These are phyloP conservation scores for Acanthopleura granulata DNA, from an alignment of 2,888 invertebrate genomes.

Conservation along the genomic window DNA sequence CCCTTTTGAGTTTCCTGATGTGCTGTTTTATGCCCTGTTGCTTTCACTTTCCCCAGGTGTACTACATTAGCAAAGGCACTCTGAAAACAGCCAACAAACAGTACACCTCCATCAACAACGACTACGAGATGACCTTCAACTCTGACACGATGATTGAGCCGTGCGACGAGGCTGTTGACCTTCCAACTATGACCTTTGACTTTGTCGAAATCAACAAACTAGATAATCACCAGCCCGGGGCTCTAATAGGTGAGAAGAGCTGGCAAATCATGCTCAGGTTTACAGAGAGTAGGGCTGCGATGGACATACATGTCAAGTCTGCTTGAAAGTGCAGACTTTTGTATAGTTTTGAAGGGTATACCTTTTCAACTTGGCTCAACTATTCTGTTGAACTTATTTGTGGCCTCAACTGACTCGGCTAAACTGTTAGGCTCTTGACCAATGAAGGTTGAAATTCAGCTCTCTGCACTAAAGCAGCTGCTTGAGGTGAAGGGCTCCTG, in stretches of 20 bases:
- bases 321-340: too few species aligned
- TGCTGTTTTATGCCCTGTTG: neutral
- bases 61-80: slow-evolving; percentile 85
- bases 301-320: too few species aligned
- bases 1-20: neutral
- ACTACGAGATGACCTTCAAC: slow-evolving; percentile 94
- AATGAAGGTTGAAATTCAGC: too few species aligned
- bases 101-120: slow-evolving; percentile 86
- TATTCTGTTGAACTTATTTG: too few species aligned
- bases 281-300: too few species aligned
- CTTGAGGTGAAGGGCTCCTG: too few species aligned
- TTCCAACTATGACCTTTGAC: slow-evolving; percentile 84
- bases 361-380: too few species aligned
- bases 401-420: too few species aligned
- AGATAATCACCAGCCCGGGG: slow-evolving; percentile 77
- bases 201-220: slow-evolving; percentile 83
- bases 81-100: slow-evolving; percentile 96
- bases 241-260: slow-evolving; percentile 45
- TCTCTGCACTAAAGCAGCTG: too few species aligned
- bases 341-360: too few species aligned
- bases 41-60: slow-evolving; percentile 75
- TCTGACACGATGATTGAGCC: slow-evolving; percentile 76
- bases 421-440: too few species aligned
- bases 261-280: too few species aligned
- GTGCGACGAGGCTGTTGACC: slow-evolving; percentile 72